Evolutionary conservation across 2,888 invertebrate species (phyloP), one percentile per base, ranked within the genome.

Genomic region (Ganaspis brasiliensis): DNA sequence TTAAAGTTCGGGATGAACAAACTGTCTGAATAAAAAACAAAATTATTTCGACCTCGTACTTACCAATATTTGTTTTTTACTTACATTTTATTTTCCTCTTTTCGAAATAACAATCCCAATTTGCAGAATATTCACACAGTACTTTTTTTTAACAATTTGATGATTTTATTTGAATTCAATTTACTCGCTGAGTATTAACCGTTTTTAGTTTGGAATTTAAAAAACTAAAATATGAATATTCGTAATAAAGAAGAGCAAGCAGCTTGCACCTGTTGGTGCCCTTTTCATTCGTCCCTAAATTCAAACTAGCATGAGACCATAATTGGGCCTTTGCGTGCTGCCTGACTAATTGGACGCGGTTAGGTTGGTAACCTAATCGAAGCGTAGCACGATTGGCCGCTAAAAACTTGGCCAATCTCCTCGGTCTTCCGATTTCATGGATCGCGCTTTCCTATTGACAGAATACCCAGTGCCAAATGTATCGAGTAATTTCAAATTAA

Each of bases 311-410:
- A 63, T 12, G 63, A 63, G 40, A 40, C n/a, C 24, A 40, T 40
- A 63, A 63, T 40, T 63, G 63, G 63, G 21, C 63, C 19, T 21
- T 40, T 63, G 63, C 63, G 63, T 63, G 63, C 63, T 63, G 63
- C 40, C 63, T 63, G 63, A 40, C 63, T 63, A 63, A 63, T 63
- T 63, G 63, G 24, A 63, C 40, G 40, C 40, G 63, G 63, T 63
- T 63, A 63, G 40, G 14, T 63, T 63, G 63, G 24, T 37, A 63
- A 40, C 63, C 21, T 63, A 40, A 63, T 63, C 63, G 63, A 63
- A 40, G 63, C 63, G 21, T 63, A 40, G 63, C 21, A 63, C 40
- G 40, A 24, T 40, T 40, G 12, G 37, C 40, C 40, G 21, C 40
- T 37, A 40, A 63, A 63, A 63, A 63, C 63, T 63, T 63, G 40